Base-by-base conservation (phyloP, 1,140 invertebrate genomes). In the Papilio dardanus region DNA sequence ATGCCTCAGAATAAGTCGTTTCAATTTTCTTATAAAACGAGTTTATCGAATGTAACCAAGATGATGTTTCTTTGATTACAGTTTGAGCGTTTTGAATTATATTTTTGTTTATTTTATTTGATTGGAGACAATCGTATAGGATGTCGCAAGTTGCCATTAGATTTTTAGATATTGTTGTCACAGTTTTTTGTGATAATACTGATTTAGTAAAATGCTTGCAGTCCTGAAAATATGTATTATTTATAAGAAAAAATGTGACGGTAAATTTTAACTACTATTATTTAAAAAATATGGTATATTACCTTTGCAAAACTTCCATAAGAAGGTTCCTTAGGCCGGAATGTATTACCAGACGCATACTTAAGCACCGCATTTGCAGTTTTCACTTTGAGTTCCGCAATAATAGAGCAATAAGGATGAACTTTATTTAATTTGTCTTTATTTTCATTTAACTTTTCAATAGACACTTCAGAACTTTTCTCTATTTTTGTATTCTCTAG, bases 1-100 rank as follows among this genome's bases (percentile, higher is more conserved):
- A 97, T 16, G 93, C 94, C 7, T 93, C 84, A 1, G 94, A 88
- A 80, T 94, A 96, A 8, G 86, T 83, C n/a, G 79, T 83, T 31
- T 94, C 90, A 30, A 96, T 81, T 80, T 94, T 94, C 30, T 93
- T 92, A 46, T 94, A 93, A 80, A 96, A 96, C 24, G 89, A 92
- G 33, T 94, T 85, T 4, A 94, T 86, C 1, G 95, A 95, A 77
- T 93, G 91, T 35, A 94, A 83, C 95, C 95, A 96, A 0, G 91
- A 94, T 16, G 89, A 74, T 0, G 93, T 90, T 83, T 95, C 93
- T 76, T 91, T 92, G 3, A 94, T 79, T 12, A 91, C 77, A 10
- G 84, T 86, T 66, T 92, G 77, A 7, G 90, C 93, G 0, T 82
- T 75, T 68, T 83, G 76, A 77, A 91, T 42, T 1, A 40, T 24